Percentiles rank a stretch among this genome's conserved stretches.
These are phyloP conservation scores for Polietes domitor DNA, from an alignment of 2,888 invertebrate species.

Conservation along the genomic window DNA sequence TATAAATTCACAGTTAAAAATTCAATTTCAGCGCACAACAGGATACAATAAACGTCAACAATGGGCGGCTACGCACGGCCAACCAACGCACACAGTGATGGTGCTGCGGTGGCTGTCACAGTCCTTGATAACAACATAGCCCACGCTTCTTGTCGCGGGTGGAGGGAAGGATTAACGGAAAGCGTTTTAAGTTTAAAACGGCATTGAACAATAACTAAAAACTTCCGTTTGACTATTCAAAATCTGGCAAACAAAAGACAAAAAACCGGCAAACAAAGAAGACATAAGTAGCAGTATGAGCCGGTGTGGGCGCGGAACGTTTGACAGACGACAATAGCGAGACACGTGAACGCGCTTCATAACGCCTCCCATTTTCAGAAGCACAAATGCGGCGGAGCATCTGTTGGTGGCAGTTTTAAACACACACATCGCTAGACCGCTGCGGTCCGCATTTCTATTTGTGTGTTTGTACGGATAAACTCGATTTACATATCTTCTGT, in stretches of 20 bases:
- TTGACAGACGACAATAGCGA: constrained; percentile 35
- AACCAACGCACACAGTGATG: not conserved
- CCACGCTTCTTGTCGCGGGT: not conserved
- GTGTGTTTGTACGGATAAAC: not conserved
- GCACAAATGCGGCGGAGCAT: constrained; percentile 13
- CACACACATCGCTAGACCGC: constrained; percentile 19
- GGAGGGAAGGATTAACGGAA: constrained; percentile 58
- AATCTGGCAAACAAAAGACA: not conserved
- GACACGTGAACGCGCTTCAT: constrained; percentile 61
- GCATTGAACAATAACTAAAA: constrained; percentile 61
- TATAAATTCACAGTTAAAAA: constrained; percentile 52
- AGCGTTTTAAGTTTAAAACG: constrained; percentile 61
- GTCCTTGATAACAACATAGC: not conserved
- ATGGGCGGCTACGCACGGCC: constrained; percentile 12
- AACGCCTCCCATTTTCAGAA: constrained; percentile 40
- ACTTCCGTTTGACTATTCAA: constrained; percentile 49
- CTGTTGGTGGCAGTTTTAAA: constrained; percentile 53
- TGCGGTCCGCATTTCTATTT: not conserved
- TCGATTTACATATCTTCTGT: constrained; percentile 23
- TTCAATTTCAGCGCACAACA: constrained; percentile 64
- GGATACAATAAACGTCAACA: constrained; percentile 66
- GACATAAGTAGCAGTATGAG: not conserved
- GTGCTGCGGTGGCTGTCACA: not conserved
- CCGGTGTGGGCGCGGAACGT: not conserved
- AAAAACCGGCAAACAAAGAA: constrained; percentile 3